These are phyloP conservation scores for Drosophila testacea DNA, from an alignment of 2,888 invertebrate genomes.

Conservation along the genomic window DNA sequence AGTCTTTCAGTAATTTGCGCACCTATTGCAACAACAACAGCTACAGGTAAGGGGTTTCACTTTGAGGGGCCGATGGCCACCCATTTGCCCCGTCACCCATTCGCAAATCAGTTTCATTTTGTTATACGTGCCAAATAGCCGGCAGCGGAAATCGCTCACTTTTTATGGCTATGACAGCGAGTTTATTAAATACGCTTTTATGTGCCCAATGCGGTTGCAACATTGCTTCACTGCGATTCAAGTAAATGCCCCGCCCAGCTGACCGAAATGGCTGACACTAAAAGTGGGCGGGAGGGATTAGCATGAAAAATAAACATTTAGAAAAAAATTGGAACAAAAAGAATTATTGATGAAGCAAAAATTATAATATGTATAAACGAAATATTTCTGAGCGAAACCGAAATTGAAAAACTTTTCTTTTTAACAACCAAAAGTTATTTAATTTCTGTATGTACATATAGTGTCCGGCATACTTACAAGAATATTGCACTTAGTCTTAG, in stretches of 20 bases:
- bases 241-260: conserved; percentile 28
- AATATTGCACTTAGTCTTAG: no score
- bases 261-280: conserved; percentile 11
- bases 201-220: conserved; percentile 40
- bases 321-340: not conserved
- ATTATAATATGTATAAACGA: no score
- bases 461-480: no score
- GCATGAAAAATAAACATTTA: conserved; percentile 16
- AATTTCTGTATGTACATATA: no score
- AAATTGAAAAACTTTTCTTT: no score
- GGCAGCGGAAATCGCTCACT: conserved; percentile 65
- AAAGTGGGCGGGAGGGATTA: conserved; percentile 23
- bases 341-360: not conserved
- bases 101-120: conserved; percentile 74
- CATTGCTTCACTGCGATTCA: conserved; percentile 23
- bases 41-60: conserved; percentile 15
- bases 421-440: no score
- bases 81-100: conserved; percentile 25
- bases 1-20: conserved; percentile 42
- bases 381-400: no score
- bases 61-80: conserved; percentile 22
- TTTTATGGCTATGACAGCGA: conserved; percentile 54
- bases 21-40: conserved; percentile 46
- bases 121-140: conserved; percentile 72
- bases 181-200: conserved; percentile 40